A percentile compares a stretch with the other conserved stretches of the same genome.
These are phyloP conservation scores for Hoplostethus mediterraneus DNA, from an alignment of 2,797 vertebrate genomes.

Conservation along the genomic window DNA sequence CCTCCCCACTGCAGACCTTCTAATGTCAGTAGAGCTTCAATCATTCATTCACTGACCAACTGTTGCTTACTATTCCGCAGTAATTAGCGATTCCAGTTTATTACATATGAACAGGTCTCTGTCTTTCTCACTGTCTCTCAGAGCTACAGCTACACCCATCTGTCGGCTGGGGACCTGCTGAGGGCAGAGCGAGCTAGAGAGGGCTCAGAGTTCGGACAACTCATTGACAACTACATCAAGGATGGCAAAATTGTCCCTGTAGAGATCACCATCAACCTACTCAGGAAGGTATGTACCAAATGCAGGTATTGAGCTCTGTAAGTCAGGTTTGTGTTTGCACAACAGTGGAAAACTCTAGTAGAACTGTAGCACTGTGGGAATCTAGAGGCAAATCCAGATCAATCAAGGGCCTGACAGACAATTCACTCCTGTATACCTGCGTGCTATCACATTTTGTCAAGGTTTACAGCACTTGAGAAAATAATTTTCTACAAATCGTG, in stretches of 20 bases:
- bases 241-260: constrained; percentile 97
- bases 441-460: too few relatives aligned
- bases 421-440: too few relatives aligned
- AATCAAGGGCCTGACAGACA: too few relatives aligned
- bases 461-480: too few relatives aligned
- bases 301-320: background rate
- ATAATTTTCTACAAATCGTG: too few relatives aligned
- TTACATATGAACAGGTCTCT: background rate
- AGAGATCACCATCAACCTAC: constrained; percentile 95
- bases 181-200: constrained; percentile 91
- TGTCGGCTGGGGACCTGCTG: constrained; percentile 96
- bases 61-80: background rate
- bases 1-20: background rate
- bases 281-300: constrained; percentile 88
- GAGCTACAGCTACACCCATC: constrained; percentile 94
- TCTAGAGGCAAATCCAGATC: too few relatives aligned
- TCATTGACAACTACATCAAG: constrained; percentile 94
- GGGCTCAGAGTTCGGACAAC: constrained; percentile 91
- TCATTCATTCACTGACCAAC: background rate
- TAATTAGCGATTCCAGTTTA: background rate
- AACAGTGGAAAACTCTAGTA: too few relatives aligned
- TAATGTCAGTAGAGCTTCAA: background rate
- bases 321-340: constrained; percentile 1
- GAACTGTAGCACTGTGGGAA: too few relatives aligned
- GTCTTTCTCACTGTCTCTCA: constrained; percentile 58